phyloP scores from a whole-genome alignment of 1,140 invertebrate genomes.

The Cherax destructor region DNA sequence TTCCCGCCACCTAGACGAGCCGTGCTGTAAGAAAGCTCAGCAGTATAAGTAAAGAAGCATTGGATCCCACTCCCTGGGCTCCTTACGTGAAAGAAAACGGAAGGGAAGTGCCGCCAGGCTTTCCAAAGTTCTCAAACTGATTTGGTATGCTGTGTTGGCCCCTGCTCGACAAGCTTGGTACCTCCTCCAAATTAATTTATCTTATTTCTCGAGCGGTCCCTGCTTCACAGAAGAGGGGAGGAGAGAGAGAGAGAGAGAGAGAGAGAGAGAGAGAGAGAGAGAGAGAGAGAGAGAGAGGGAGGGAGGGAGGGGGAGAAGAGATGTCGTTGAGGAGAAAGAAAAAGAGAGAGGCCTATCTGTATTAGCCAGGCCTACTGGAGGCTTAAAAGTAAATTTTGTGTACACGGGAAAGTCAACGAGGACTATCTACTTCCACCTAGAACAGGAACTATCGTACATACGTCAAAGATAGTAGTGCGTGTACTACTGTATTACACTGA shows the following conservation, averaged over 20 bases:
- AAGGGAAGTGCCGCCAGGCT: neutral
- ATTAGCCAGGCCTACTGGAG: too few relatives aligned
- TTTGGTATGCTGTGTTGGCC: slow-evolving; percentile 42
- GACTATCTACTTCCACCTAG: too few relatives aligned
- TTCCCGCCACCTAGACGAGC: neutral
- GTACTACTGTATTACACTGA: too few relatives aligned
- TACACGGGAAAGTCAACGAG: too few relatives aligned
- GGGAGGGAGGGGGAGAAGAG: neutral
- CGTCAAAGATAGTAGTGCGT: too few relatives aligned
- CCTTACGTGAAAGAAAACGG: neutral
- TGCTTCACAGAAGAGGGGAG: neutral
- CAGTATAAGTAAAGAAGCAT: neutral
- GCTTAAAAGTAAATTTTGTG: too few relatives aligned
- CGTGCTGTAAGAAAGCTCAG: neutral
- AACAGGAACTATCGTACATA: too few relatives aligned
- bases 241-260: neutral
- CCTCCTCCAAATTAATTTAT: slow-evolving; percentile 59
- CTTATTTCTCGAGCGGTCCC: slow-evolving; percentile 50
- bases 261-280: neutral
- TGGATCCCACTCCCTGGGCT: neutral
- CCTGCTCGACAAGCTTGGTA: slow-evolving; percentile 20
- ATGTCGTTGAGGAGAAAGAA: neutral
- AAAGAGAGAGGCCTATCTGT: neutral
- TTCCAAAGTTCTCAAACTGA: slow-evolving; percentile 40
- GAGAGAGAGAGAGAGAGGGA: neutral